A percentile compares a stretch with the other conserved stretches of the same genome.
These are phyloP conservation scores for Polymixis flavicincta DNA, from an alignment of 2,888 invertebrate genomes.

Conservation along the genomic window DNA sequence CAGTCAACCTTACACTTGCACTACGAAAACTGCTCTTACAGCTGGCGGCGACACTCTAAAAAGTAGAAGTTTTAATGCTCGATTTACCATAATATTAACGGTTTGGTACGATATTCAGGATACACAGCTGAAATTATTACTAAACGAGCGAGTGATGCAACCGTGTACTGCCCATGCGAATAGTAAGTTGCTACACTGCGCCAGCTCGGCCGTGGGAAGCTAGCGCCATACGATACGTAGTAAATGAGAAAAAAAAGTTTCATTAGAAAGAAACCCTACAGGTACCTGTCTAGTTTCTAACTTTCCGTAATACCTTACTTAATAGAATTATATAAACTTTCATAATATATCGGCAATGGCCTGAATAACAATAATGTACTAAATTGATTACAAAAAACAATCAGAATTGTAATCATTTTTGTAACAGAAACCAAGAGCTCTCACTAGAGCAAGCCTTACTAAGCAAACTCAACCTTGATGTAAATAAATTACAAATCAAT, in stretches of 20 bases:
- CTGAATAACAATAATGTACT: not conserved
- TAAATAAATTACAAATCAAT: slow-evolving; percentile 31
- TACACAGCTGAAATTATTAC: slow-evolving; percentile 16
- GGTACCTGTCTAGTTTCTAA: not conserved
- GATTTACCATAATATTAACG: not conserved
- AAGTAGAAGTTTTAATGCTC: not conserved
- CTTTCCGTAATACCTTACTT: slow-evolving; percentile 2
- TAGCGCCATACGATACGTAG: not conserved
- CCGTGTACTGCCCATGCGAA: slow-evolving; percentile 19
- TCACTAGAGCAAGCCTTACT: not conserved
- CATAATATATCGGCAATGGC: slow-evolving; percentile 8
- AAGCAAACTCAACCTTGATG: slow-evolving; percentile 6
- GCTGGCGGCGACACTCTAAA: too few species aligned
- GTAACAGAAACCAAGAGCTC: not conserved
- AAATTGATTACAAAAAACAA: slow-evolving; percentile 18
- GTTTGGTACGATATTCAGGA: not conserved
- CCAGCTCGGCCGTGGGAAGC: slow-evolving; percentile 12
- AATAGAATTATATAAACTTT: slow-evolving; percentile 5
- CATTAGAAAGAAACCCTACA: slow-evolving; percentile 21
- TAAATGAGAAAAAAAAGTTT: slow-evolving; percentile 5
- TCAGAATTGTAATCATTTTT: not conserved
- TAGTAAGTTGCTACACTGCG: slow-evolving; percentile 35
- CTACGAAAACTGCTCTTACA: not conserved
- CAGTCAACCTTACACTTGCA: not conserved
- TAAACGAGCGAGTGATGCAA: slow-evolving; percentile 24